A percentile compares a stretch with the other conserved stretches of the same genome.
Evolutionary conservation across 2,113 vertebrate genomes (phyloP).

Genomic region (Leptodactylus fuscus): DNA sequence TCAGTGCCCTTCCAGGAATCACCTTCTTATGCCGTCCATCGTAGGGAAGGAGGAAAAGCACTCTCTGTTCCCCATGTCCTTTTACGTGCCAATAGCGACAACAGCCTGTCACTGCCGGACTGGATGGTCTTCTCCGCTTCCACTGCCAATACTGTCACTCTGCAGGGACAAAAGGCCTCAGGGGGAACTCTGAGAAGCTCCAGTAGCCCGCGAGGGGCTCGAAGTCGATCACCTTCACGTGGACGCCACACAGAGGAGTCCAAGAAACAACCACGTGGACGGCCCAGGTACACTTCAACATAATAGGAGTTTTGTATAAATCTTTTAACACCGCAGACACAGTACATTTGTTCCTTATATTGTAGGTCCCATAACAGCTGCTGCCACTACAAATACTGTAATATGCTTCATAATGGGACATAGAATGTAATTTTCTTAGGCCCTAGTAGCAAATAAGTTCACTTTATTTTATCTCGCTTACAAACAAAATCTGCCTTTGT

Average conservation of each 20-base stretch:
- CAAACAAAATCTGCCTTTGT: too few relatives aligned
- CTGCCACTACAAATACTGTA: too few relatives aligned
- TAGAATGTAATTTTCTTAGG: too few relatives aligned
- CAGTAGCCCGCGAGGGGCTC: constrained; percentile 88
- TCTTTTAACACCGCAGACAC: too few relatives aligned
- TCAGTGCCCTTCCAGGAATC: constrained; percentile 91
- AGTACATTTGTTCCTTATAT: too few relatives aligned
- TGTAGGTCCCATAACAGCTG: too few relatives aligned
- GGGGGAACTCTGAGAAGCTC: constrained; percentile 85
- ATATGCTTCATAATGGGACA: too few relatives aligned
- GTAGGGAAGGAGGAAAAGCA: constrained; percentile 77
- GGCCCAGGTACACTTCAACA: constrained; percentile 74
- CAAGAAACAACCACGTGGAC: constrained; percentile 83
- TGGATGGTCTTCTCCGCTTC: constrained; percentile 86
- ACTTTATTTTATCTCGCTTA: too few relatives aligned
- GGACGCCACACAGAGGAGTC: constrained; percentile 81
- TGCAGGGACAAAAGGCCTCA: constrained; percentile 81
- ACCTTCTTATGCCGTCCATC: constrained; percentile 85
- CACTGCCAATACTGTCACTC: constrained; percentile 67
- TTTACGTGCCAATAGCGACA: constrained; percentile 90
- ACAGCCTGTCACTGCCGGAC: constrained; percentile 88
- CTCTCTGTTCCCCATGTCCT: constrained; percentile 83
- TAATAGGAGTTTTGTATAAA: too few relatives aligned
- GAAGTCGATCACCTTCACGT: constrained; percentile 87
- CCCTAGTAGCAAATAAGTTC: too few relatives aligned